Base-by-base conservation (phyloP, 2,888 invertebrate genomes). In the Pandemis corylana region DNA sequence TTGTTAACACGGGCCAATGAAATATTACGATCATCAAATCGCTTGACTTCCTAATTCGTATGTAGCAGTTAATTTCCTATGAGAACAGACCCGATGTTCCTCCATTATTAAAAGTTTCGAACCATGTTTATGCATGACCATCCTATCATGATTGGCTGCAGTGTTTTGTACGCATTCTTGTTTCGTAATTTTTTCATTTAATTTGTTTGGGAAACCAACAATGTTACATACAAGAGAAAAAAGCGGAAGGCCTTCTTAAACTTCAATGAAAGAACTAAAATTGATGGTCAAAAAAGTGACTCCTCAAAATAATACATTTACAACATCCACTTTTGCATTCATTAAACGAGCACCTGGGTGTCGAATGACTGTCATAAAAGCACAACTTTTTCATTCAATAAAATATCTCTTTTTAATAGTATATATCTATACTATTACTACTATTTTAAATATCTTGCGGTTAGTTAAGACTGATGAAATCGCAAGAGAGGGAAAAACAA, bases 61-160 rank as follows among this genome's bases (percentile, higher is more conserved):
- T 59, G 59, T 59, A 28, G 59, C 28, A 3, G 28, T 59, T 59
- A 59, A 59, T 59, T 28, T 59, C 59, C 28, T 59, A 59, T 59
- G 59, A 28, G 59, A 59, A 20, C 10, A 10, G 10, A 28, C 59
- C 56, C 9, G 5, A 20, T 28, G 59, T 28, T 28, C 10, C 28
- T 7, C 59, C 59, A 10, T 59, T 28, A 59, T 59, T 59, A 20
- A 20, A 28, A 9, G 59, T 59, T 59, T 10, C 28, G 59, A 28
- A 59, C 28, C 56, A 28, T 28, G 28, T 59, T 59, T 10, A 59
- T 59, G 28, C 20, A 20, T 59, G 10, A 28, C 28, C 5, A 59
- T 59, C 49, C 20, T 20, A 20, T 20, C 20, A 49, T 9, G 46
- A 10, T 10, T 46, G 46, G 20, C 9, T 44, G 42, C 7, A 7